Evolutionary conservation across 2,888 invertebrate genomes (phyloP).

Genomic region (Spilarctia lutea): DNA sequence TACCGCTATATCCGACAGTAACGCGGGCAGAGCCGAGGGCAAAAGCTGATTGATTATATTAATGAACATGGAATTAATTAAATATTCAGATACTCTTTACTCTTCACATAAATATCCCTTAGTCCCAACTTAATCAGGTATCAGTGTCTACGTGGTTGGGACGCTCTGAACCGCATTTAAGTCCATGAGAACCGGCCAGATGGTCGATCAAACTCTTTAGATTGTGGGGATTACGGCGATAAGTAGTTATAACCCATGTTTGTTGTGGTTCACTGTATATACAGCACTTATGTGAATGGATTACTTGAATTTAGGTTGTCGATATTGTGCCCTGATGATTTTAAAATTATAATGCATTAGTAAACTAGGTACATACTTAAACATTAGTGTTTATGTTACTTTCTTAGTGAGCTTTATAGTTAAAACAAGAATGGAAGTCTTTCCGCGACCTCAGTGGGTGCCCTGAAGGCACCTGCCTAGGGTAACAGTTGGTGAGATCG

Average conservation of each 20-base stretch:
- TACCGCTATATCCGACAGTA: too few species aligned
- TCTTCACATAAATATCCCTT: background rate
- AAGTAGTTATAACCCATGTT: constrained; percentile 5
- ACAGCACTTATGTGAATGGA: background rate
- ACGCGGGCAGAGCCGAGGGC: too few species aligned
- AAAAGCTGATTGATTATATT: too few species aligned
- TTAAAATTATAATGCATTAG: background rate
- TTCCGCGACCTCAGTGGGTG: too few species aligned
- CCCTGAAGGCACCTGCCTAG: too few species aligned
- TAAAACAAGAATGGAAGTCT: too few species aligned
- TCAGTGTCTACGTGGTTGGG: background rate
- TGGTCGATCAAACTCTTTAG: constrained; percentile 5
- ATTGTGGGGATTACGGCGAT: background rate
- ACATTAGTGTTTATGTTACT: too few species aligned
- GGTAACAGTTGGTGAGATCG: too few species aligned
- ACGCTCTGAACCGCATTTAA: background rate
- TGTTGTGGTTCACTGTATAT: background rate
- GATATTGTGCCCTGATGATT: background rate
- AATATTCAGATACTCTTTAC: background rate
- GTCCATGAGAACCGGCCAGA: background rate
- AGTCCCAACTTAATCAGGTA: background rate
- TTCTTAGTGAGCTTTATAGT: too few species aligned
- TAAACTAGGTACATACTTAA: background rate
- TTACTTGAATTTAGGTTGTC: background rate
- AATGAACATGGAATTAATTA: background rate